phyloP scores from a whole-genome alignment of 2,888 invertebrate species.

The Pristionchus maxplancki region DNA sequence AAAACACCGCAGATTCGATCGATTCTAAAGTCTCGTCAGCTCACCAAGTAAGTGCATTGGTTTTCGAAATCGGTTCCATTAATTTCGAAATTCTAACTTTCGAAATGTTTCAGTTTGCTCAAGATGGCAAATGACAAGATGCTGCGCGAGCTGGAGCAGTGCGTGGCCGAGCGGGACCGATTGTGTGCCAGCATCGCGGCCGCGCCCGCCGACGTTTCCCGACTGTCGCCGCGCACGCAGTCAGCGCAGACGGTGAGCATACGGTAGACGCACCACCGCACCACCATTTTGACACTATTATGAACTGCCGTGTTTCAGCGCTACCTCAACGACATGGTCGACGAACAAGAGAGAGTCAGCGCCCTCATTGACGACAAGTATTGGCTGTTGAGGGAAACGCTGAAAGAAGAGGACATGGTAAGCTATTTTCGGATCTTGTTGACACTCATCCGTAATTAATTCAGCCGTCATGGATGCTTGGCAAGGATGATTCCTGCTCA shows the following conservation, averaged over 20 bases:
- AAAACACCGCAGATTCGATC: neutral
- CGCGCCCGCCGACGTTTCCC: neutral
- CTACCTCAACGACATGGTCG: neutral
- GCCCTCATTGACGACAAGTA: neutral
- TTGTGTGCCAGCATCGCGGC: neutral
- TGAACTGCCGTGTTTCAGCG: neutral
- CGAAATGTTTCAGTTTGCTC: neutral
- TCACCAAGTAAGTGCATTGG: neutral
- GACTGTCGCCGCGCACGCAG: neutral
- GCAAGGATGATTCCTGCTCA: neutral
- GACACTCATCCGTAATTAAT: neutral
- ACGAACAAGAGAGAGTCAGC: neutral
- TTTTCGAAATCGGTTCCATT: neutral
- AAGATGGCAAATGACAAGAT: neutral
- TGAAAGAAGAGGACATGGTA: neutral
- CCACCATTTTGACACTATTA: neutral
- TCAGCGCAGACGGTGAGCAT: neutral
- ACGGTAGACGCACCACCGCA: neutral
- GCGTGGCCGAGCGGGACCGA: slow-evolving; percentile 30
- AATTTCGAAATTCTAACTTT: too few species aligned
- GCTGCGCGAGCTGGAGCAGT: slow-evolving; percentile 14
- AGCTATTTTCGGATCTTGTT: neutral
- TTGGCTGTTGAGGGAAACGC: neutral
- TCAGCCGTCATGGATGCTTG: neutral
- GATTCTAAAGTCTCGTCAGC: neutral